Conservation (phyloP, 2,797 vertebrate genomes). For the Coilia nasus region DNA sequence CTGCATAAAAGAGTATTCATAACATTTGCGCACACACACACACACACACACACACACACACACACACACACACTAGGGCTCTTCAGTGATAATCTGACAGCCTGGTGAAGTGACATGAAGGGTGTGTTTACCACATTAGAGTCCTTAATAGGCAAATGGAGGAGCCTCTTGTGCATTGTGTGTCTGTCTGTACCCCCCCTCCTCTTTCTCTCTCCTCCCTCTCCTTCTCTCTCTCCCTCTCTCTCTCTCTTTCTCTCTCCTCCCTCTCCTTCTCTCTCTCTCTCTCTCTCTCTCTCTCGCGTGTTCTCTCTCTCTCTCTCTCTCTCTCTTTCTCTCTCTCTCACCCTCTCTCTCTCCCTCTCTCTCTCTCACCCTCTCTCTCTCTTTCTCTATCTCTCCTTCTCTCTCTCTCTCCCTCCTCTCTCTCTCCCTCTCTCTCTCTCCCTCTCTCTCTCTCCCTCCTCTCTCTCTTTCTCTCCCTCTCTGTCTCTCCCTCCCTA, state of each 20-base stretch:
- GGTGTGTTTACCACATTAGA: constrained; percentile 40
- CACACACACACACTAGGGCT: constrained; percentile 10
- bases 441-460: background rate
- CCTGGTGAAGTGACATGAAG: constrained; percentile 24
- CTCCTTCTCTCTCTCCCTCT: background rate
- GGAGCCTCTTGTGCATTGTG: constrained; percentile 5
- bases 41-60: background rate
- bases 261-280: background rate
- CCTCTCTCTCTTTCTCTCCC: too few relatives aligned
- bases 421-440: background rate
- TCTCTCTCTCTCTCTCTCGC: background rate
- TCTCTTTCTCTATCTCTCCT: background rate
- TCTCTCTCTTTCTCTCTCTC: constrained; percentile 30
- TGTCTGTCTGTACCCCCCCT: too few relatives aligned
- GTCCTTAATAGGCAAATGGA: constrained; percentile 9
- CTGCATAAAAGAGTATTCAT: constrained; percentile 47
- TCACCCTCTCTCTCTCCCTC: background rate
- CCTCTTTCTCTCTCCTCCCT: background rate
- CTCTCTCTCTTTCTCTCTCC: background rate
- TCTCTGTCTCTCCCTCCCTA: too few relatives aligned
- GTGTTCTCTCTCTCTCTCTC: background rate
- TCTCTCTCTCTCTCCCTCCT: background rate
- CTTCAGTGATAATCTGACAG: constrained; percentile 31
- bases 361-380: constrained; percentile 33
- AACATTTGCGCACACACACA: constrained; percentile 47